Evolutionary conservation across 2,797 vertebrate species (phyloP).

Genomic region (Caiman crocodilus): DNA sequence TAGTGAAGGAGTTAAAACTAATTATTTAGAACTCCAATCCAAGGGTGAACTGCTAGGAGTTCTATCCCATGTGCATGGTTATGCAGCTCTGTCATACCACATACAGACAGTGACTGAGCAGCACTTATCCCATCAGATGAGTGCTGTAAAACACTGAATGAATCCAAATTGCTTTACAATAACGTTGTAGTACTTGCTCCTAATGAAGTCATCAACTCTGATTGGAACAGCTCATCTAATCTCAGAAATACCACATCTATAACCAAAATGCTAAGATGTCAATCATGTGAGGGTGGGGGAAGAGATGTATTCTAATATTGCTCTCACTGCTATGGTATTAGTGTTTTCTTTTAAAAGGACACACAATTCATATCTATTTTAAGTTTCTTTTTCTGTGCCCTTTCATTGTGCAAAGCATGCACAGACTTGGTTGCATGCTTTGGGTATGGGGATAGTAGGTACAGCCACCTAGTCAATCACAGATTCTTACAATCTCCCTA

Average conservation of each 20-base stretch:
- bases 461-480: neutral
- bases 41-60: neutral
- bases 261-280: conserved; percentile 34
- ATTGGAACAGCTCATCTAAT: neutral
- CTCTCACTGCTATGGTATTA: too few relatives aligned
- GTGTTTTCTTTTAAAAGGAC: too few relatives aligned
- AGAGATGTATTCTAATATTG: too few relatives aligned
- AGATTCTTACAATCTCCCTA: neutral
- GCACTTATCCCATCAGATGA: neutral
- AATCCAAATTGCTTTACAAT: conserved; percentile 41
- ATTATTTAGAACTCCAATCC: neutral
- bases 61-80: neutral
- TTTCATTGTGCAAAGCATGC: neutral
- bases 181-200: neutral
- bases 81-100: neutral
- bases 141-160: neutral
- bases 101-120: neutral
- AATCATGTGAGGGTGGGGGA: too few relatives aligned
- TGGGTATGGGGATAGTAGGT: neutral
- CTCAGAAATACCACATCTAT: conserved; percentile 25
- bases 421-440: neutral
- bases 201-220: neutral
- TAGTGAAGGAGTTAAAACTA: neutral
- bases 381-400: neutral
- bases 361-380: too few relatives aligned